Evolutionary conservation across 2,797 vertebrate genomes (phyloP).

Genomic region (Babyrousa celebensis): DNA sequence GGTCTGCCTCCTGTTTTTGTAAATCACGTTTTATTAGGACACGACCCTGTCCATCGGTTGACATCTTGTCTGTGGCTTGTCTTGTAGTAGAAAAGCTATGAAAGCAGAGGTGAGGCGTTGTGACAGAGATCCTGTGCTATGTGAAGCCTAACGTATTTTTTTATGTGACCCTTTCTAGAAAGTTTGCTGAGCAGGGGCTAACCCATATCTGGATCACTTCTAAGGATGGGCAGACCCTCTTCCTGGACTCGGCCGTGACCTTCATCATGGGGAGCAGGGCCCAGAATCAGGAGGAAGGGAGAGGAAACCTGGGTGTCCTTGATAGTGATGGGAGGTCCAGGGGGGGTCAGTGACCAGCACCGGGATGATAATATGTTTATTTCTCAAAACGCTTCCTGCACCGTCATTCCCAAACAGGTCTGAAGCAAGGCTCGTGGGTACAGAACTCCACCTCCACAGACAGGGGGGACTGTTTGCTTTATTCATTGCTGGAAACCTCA

Average conservation of each 20-base stretch:
- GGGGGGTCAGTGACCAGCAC: too few species aligned
- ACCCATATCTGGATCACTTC: too few species aligned
- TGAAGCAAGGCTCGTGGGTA: not conserved
- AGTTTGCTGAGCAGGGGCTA: not conserved
- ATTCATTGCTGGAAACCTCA: not conserved
- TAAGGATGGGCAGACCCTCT: not conserved
- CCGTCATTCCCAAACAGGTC: not conserved
- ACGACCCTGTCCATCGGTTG: not conserved
- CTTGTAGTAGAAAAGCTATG: accelerated
- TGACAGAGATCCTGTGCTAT: not conserved
- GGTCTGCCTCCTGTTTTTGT: not conserved
- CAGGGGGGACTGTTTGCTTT: not conserved
- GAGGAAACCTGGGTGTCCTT: not conserved
- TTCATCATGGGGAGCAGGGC: too few species aligned
- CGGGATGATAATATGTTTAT: accelerated
- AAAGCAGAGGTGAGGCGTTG: not conserved
- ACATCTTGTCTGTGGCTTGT: not conserved
- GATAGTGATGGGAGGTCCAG: accelerated
- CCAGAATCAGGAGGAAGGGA: not conserved
- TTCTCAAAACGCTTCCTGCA: not conserved
- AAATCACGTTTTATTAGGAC: slow-evolving; percentile 25
- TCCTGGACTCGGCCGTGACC: accelerated
- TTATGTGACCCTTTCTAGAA: not conserved
- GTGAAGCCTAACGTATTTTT: not conserved
- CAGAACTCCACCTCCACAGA: not conserved